A percentile compares a stretch with the other conserved stretches of the same genome.
These are phyloP conservation scores for Sebastes itinus DNA, from an alignment of 2,797 vertebrate species.

Conservation along the genomic window DNA sequence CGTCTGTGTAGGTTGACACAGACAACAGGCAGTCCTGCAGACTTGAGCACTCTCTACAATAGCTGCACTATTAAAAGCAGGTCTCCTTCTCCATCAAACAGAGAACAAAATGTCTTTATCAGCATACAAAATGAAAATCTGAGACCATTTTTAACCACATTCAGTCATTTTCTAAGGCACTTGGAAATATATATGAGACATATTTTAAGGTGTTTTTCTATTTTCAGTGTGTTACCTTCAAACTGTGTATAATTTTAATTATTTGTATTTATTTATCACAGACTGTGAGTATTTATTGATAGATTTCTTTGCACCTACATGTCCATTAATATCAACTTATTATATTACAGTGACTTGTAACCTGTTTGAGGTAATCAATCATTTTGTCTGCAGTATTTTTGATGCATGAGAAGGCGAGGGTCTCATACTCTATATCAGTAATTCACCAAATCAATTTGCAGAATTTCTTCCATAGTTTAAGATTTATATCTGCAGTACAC, in stretches of 20 bases:
- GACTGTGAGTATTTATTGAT: background rate
- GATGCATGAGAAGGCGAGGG: background rate
- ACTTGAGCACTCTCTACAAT: background rate
- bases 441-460: background rate
- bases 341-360: background rate
- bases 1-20: slow-evolving; percentile 52
- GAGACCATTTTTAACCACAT: background rate
- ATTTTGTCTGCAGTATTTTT: background rate
- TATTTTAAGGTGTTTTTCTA: background rate
- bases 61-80: background rate
- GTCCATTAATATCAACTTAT: background rate
- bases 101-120: background rate
- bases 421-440: background rate
- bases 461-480: too few species aligned
- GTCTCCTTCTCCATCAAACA: background rate
- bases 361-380: background rate
- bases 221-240: background rate
- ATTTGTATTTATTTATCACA: background rate
- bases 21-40: slow-evolving; percentile 29
- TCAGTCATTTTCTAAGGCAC: background rate
- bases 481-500: too few species aligned
- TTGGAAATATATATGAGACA: background rate
- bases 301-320: background rate
- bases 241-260: background rate
- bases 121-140: background rate